Evolutionary conservation across 2,797 vertebrate species (phyloP), one percentile per base, ranked within the genome.

Genomic region (Crossoptilon crossoptilon): DNA sequence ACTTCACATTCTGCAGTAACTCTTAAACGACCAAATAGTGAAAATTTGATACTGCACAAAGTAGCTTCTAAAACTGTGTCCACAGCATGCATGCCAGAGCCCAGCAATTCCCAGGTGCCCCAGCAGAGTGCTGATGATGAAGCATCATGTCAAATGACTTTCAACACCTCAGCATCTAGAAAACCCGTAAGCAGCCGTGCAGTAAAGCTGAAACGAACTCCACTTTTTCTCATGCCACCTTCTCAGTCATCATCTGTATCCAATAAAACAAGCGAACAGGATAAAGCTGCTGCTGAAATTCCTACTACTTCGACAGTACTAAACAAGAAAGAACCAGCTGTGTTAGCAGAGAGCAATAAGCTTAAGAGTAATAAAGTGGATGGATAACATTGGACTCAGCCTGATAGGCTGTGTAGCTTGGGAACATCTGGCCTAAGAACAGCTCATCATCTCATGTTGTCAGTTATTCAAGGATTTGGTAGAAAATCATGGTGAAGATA

Each of bases 171-270:
- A 18, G 84, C 21, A 4, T 51, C 85, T 3, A 85, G 84, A 88
- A 96, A 91, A 44, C 49, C 93, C 3, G 7, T 13, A 2, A 78
- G 76, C 3, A 92, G 31, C 21, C 37, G 63, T 1, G 96, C 92
- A 49, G 96, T 97, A 55, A 97, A 97, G 91, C 95, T 98, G 60
- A 97, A 96, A 88, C 88, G 95, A 89, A 97, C 95, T 75, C 97
- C 80, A 0, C 91, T 97, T 37, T 71, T 95, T 13, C 59, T 87
- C 8, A 24, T 49, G 1, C 24, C 59, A 11, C 62, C 85, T 23
- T 22, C 93, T 68, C 83, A 49, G 26, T 46, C 92, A 9, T 18
- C 81, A 22, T 64, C 88, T 31, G 17, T 15, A 3, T 8, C 41
- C 44, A 80, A 27, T n/a, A 63, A 56, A 33, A 29, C 29, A 11